Evolutionary conservation across 2,113 vertebrate genomes (phyloP), one percentile per base, ranked within the genome.

Genomic region (Diadophis punctatus): DNA sequence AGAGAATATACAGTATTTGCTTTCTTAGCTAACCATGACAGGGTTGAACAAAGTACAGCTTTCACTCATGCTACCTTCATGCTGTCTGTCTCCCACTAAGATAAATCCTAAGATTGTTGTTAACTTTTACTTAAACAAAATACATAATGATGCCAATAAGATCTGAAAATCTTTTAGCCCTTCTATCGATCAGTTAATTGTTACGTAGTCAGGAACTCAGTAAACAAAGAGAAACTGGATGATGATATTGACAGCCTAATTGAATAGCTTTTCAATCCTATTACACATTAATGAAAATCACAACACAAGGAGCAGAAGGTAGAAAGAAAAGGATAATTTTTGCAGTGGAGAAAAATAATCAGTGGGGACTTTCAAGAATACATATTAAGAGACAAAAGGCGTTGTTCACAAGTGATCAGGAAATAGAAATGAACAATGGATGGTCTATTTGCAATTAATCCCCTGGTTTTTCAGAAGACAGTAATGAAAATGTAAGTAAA

Each of bases 111-210:
- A 92, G 34, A 51, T 23, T 56, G 55, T 89, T 91, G 53, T 86
- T 91, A 91, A 86, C 74, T 55, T 93, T 91, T 93, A 90, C 53
- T 89, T 39, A 63, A 87, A 63, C 87, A 89, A 93, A 93, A 91
- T 55, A 46, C 55, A n/a, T 85, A 85, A 8, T 90, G 90, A 55
- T 74, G 22, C 51, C 39, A 91, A 86, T 90, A 49, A 20, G 49
- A 74, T 39, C 11, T 91, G 87, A 93, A 90, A 68, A 52, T 60
- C 30, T 58, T 89, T 86, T 39, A 90, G 55, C 46, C 68, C 68
- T 52, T 87, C 84, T 52, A 89, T 84, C 9, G 34, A 86, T 91
- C 34, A 48, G 12, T 53, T 51, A 86, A 30, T 80, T 86, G 48
- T 89, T 34, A 9, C 22, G 9, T 60, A 52, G 39, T 43, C 88